Conservation (phyloP, 2,888 invertebrate genomes). For the Mesorhabditis spiculigera region DNA sequence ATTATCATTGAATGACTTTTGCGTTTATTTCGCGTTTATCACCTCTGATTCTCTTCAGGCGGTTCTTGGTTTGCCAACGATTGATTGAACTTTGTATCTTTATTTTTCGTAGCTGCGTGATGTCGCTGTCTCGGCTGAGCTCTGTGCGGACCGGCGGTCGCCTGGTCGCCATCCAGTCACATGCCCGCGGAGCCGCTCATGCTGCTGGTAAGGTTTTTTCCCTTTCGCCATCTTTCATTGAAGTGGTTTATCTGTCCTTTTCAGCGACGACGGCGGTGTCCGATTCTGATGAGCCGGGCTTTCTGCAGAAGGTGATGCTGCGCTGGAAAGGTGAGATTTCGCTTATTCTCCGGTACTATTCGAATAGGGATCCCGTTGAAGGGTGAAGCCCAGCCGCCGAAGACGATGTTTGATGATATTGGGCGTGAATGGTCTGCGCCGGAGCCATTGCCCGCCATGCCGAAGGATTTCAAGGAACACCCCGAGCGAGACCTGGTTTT, state of each 20-base stretch:
- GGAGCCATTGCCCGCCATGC: conserved; percentile 49
- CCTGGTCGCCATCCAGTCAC: too few relatives aligned
- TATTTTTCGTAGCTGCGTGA: too few relatives aligned
- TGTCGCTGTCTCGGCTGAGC: too few relatives aligned
- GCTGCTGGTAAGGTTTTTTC: not conserved
- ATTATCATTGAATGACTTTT: too few relatives aligned
- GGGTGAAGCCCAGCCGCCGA: conserved; percentile 44
- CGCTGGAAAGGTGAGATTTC: conserved; percentile 42
- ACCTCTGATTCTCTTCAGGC: too few relatives aligned
- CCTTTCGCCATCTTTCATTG: not conserved
- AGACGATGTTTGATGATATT: conserved; percentile 53
- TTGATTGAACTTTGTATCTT: too few relatives aligned
- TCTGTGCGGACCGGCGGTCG: too few relatives aligned
- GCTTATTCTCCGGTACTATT: not conserved
- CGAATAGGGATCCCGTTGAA: conserved; percentile 41
- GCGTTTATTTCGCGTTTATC: too few relatives aligned
- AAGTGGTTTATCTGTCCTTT: conserved; percentile 6
- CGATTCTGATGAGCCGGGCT: conserved; percentile 40
- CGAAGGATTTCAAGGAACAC: conserved; percentile 60
- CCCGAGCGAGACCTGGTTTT: conserved; percentile 70
- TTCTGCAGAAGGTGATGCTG: conserved; percentile 52
- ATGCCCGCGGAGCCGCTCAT: not conserved
- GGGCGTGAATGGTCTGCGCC: conserved; percentile 52
- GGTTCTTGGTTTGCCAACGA: too few relatives aligned
- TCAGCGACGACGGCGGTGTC: conserved; percentile 22